Conservation (phyloP, 2,797 vertebrate species). For the Pogoniulus pusillus region DNA sequence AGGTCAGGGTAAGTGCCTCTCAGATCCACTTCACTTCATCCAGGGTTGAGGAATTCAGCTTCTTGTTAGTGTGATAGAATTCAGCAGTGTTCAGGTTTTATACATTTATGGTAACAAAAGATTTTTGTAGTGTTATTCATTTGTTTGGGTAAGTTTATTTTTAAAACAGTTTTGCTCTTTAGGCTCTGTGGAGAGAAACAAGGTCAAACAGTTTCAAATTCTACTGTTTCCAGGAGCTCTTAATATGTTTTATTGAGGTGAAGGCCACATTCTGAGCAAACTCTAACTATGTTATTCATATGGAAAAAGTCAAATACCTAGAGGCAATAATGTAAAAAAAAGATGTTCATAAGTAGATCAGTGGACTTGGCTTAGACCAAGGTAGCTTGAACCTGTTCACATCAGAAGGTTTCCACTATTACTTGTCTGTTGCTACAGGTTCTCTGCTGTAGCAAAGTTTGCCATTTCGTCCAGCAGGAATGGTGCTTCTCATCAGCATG, state of each 20-base stretch:
- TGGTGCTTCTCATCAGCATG: background rate
- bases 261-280: background rate
- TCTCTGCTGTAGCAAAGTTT: background rate
- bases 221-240: background rate
- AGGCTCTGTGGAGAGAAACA: background rate
- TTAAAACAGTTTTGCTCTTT: background rate
- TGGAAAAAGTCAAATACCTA: background rate
- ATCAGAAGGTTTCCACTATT: background rate
- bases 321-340: background rate
- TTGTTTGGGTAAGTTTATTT: background rate
- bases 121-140: background rate
- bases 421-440: background rate
- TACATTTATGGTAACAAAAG: background rate
- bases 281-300: background rate
- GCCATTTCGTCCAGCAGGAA: background rate
- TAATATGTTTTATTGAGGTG: background rate
- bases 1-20: background rate
- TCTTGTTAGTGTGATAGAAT: background rate
- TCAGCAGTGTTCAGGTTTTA: background rate
- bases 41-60: background rate
- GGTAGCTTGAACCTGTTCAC: background rate
- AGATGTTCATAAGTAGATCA: background rate
- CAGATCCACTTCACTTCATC: background rate
- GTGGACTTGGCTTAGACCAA: background rate
- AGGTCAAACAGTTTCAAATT: background rate